Conservation (phyloP, 2,888 invertebrate genomes). For the Oscheius onirici region DNA sequence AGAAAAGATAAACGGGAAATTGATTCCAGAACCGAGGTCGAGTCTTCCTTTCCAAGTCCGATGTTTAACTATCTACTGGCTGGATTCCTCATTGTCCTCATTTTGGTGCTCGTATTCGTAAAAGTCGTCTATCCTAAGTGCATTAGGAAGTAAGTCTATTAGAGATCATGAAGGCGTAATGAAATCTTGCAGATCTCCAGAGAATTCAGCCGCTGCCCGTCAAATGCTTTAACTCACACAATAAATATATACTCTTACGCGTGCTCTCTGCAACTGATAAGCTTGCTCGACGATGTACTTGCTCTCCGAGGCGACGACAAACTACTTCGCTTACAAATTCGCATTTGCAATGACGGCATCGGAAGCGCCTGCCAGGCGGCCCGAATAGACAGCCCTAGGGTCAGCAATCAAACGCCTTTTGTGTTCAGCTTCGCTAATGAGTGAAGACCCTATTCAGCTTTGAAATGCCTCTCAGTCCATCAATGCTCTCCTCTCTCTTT, state of each 20-base stretch:
- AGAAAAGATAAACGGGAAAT: slow-evolving; percentile 2
- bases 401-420: slow-evolving; percentile 30
- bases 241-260: not conserved
- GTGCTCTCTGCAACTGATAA: not conserved
- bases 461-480: slow-evolving; percentile 19
- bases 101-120: not conserved
- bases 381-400: slow-evolving; percentile 9
- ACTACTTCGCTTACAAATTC: slow-evolving; percentile 25
- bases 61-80: not conserved
- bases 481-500: slow-evolving; percentile 13
- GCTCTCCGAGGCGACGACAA: slow-evolving; percentile 9
- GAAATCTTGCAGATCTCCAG: not conserved
- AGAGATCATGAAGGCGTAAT: not conserved
- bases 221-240: not conserved
- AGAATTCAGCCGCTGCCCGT: not conserved
- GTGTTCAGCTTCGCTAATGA: slow-evolving; percentile 28
- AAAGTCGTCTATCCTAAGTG: slow-evolving; percentile 1
- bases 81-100: not conserved
- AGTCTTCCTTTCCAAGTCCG: not conserved
- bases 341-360: slow-evolving; percentile 28
- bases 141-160: not conserved
- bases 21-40: not conserved
- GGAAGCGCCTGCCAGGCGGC: slow-evolving; percentile 28
- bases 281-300: not conserved
- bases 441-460: slow-evolving; percentile 19